phyloP scores from a whole-genome alignment of 2,888 invertebrate genomes.

The Lithophane semibrunnea region DNA sequence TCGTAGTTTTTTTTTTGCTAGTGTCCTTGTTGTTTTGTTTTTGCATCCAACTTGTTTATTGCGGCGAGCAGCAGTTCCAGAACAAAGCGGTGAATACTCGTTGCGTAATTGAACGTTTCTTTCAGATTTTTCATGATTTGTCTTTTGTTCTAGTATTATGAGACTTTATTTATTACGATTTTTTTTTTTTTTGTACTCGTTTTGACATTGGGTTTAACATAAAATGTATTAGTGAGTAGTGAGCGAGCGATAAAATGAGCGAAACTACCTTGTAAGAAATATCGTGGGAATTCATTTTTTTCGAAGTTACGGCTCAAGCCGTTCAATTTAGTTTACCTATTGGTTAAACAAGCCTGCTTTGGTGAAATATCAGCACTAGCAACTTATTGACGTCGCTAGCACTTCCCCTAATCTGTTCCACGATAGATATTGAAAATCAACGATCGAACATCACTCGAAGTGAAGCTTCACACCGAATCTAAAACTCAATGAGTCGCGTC shows the following conservation, averaged over 20 bases:
- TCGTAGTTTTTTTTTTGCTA: conserved; percentile 81
- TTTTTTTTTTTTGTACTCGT: conserved; percentile 1
- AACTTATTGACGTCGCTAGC: conserved; percentile 40
- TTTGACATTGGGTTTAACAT: conserved; percentile 18
- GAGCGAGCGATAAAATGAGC: conserved; percentile 2
- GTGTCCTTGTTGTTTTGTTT: conserved; percentile 78
- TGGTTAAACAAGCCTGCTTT: conserved; percentile 5
- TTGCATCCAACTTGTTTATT: conserved; percentile 77
- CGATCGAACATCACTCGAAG: conserved; percentile 67
- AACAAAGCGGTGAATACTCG: conserved; percentile 66
- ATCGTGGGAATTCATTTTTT: background rate
- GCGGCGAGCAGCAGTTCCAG: conserved; percentile 73
- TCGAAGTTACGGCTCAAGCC: background rate
- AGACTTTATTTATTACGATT: background rate
- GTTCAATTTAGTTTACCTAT: conserved; percentile 13
- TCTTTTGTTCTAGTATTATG: conserved; percentile 35
- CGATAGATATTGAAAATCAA: conserved; percentile 73
- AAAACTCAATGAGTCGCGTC: conserved; percentile 77
- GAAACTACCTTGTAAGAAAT: conserved; percentile 4
- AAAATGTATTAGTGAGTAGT: conserved; percentile 20
- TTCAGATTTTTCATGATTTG: conserved; percentile 48
- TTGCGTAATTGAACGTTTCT: conserved; percentile 50
- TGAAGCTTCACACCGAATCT: conserved; percentile 66
- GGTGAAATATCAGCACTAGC: conserved; percentile 40
- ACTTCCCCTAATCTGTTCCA: conserved; percentile 59